A percentile compares a stretch with the other conserved stretches of the same genome.
phyloP scores from a whole-genome alignment of 2,113 vertebrate species.

The Scytalopus superciliaris region DNA sequence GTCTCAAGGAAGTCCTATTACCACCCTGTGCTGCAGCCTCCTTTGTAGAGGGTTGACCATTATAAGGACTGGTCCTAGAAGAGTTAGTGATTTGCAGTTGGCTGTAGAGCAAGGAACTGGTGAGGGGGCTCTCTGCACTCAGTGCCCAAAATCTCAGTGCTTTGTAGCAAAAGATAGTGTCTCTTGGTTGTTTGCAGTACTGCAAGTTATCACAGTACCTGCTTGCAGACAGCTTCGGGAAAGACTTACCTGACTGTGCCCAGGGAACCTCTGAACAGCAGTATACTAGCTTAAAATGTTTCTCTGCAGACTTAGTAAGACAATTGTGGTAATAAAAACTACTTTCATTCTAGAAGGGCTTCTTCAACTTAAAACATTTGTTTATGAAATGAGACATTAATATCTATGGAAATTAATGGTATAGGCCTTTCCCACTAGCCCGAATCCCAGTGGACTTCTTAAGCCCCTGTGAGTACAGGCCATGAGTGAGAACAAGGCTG shows the following conservation, averaged over 20 bases:
- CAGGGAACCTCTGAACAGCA: background rate
- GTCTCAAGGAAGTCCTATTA: background rate
- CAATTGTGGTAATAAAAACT: background rate
- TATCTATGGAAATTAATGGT: background rate
- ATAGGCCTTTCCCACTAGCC: background rate
- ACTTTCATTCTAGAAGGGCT: background rate
- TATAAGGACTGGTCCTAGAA: background rate
- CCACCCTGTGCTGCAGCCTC: background rate
- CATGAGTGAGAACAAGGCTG: background rate
- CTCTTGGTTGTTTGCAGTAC: background rate
- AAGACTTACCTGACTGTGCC: fast-evolving
- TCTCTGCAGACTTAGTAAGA: background rate
- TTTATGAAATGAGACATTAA: background rate
- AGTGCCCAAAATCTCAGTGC: background rate
- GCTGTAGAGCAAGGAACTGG: background rate
- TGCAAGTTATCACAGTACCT: background rate
- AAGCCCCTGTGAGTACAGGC: background rate
- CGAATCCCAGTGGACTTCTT: background rate
- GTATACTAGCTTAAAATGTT: background rate
- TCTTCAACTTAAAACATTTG: background rate
- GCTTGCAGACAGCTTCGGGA: background rate
- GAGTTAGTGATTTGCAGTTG: background rate
- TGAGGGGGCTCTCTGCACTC: background rate
- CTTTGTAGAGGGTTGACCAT: background rate
- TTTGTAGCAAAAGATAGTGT: background rate